These are phyloP conservation scores for Nothura maculosa DNA, from an alignment of 2,797 vertebrate species.

Conservation along the genomic window DNA sequence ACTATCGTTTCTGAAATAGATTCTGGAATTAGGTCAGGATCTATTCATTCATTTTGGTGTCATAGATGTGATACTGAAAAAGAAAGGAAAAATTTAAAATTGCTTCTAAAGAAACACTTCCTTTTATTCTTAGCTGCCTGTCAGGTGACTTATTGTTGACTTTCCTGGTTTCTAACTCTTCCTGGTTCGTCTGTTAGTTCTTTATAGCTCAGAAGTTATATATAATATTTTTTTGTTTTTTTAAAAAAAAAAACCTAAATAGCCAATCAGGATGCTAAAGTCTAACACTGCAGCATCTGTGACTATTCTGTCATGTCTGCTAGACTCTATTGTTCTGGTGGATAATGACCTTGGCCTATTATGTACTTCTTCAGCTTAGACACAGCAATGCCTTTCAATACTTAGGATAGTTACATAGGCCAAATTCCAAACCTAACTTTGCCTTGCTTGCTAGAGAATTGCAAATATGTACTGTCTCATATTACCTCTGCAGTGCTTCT, in stretches of 20 bases:
- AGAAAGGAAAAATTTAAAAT: neutral
- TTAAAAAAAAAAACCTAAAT: neutral
- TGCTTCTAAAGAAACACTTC: neutral
- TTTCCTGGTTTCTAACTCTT: neutral
- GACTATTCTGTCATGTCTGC: neutral
- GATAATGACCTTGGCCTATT: neutral
- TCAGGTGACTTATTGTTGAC: neutral
- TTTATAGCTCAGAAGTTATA: neutral
- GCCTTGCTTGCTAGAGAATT: neutral
- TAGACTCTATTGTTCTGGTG: neutral
- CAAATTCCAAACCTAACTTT: neutral
- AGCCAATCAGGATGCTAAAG: neutral
- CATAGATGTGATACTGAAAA: constrained; percentile 1
- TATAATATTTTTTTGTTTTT: neutral
- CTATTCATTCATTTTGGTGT: neutral
- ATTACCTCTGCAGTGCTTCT: neutral
- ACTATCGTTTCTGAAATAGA: neutral
- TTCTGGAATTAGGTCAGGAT: neutral
- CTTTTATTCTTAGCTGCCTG: neutral
- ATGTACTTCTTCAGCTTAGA: neutral
- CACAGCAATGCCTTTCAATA: neutral
- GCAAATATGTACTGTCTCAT: fast-evolving
- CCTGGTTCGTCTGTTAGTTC: neutral
- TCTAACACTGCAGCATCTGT: fast-evolving
- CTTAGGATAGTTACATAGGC: neutral